These are phyloP conservation scores for Ellobium chinense DNA, from an alignment of 2,888 invertebrate genomes.

Conservation along the genomic window DNA sequence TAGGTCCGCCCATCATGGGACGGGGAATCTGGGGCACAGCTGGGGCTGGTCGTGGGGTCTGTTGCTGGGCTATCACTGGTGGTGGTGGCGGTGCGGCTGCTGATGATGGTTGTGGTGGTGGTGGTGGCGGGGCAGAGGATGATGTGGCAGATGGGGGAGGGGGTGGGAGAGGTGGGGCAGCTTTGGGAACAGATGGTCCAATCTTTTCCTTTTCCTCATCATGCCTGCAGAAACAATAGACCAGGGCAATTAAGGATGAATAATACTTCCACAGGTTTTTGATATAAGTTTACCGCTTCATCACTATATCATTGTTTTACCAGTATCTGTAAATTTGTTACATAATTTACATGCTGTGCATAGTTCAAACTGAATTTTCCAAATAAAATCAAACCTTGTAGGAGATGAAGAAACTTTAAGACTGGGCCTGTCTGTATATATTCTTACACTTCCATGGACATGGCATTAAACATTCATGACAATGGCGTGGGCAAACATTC, in stretches of 20 bases:
- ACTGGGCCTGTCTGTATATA: no score
- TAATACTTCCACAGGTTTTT: no score
- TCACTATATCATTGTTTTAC: no score
- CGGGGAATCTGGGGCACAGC: slow-evolving; percentile 60
- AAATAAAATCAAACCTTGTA: no score
- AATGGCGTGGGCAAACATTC: no score
- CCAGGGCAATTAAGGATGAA: not conserved
- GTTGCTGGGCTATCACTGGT: slow-evolving; percentile 58
- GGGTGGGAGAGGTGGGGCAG: slow-evolving; percentile 56
- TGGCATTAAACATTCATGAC: no score
- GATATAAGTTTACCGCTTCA: no score
- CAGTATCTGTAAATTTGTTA: no score
- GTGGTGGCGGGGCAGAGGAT: slow-evolving; percentile 65
- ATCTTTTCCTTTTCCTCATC: slow-evolving; percentile 98
- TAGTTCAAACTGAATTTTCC: no score
- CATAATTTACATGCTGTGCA: no score
- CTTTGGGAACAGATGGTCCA: slow-evolving; percentile 85
- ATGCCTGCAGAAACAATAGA: slow-evolving; percentile 9
- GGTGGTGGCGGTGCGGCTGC: slow-evolving; percentile 53
- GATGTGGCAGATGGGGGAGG: slow-evolving; percentile 56
- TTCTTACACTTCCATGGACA: no score
- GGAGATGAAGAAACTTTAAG: no score
- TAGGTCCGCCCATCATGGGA: slow-evolving; percentile 27
- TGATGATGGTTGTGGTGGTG: slow-evolving; percentile 56
- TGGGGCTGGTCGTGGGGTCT: slow-evolving; percentile 60